A percentile compares a stretch with the other conserved stretches of the same genome.
Conservation (phyloP, 1,140 invertebrate species). For the Tetraneura akinire region DNA sequence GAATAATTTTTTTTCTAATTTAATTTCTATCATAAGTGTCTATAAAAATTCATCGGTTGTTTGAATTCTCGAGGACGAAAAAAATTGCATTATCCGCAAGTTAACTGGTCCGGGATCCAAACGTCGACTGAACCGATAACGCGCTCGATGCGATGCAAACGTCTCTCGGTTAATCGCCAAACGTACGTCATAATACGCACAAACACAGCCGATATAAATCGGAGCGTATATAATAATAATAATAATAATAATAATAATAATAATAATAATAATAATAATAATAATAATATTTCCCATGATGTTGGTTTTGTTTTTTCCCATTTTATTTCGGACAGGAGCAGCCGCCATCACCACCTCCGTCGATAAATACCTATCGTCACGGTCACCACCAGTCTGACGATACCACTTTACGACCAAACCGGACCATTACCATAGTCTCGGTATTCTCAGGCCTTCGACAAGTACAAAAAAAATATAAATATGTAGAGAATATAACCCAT, state of each 20-base stretch:
- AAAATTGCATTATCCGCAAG: not conserved
- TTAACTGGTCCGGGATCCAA: conserved; percentile 25
- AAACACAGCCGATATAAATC: not conserved
- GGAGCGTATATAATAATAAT: not conserved
- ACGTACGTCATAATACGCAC: too few species aligned
- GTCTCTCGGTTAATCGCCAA: too few species aligned
- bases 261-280: too few species aligned
- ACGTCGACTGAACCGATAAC: conserved; percentile 7
- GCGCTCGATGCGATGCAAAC: not conserved
- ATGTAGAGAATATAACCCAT: too few species aligned
- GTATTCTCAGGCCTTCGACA: not conserved
- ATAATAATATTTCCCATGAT: too few species aligned
- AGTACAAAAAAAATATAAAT: too few species aligned
- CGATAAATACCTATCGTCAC: too few species aligned
- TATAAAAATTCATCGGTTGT: too few species aligned
- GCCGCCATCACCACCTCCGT: not conserved
- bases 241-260: too few species aligned
- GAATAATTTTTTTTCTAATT: too few species aligned
- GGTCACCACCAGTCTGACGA: not conserved
- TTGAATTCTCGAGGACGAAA: not conserved
- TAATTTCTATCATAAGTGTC: too few species aligned
- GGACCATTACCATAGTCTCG: not conserved
- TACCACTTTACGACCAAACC: not conserved
- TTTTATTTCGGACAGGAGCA: not conserved
- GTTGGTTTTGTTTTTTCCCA: too few species aligned